Base-by-base conservation (phyloP, 1,140 invertebrate genomes). In the Bombus confusus region DNA sequence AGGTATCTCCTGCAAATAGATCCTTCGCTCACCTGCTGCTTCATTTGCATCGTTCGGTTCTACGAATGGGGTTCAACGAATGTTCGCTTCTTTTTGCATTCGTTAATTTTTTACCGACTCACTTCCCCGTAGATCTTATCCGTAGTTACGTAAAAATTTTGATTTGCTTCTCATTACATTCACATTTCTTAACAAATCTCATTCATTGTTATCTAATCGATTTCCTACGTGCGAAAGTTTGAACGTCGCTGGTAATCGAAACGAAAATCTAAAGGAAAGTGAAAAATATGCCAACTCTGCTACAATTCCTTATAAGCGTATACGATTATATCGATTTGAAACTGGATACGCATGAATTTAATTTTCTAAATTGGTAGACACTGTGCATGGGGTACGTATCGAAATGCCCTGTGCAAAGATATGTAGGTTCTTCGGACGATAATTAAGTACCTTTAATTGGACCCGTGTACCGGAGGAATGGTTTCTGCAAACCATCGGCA, bases 1-100 rank as follows among this genome's bases (percentile, higher is more conserved):
- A 90, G 71, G 80, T 76, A 43, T 52, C 81, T 87, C 18, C 86
- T 31, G 80, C 66, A 87, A 85, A 87, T 85, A 90, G 82, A 83
- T 87, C 68, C 77, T 76, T 75, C 77, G 75, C n/a, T 39, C 80
- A 69, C 62, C 72, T 86, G 84, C n/a, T 37, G 59, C 69, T 62
- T 82, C 39, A 39, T 76, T 71, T 68, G 5, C 43, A 57, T 41
- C 39, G 64, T 64, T 28, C 22, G 47, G 25, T 31, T 28, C 22
- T 52, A 52, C 71, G 25, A 59, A 59, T 9, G 22, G 8, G 25
- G 1, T 25, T 22, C n/a, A 12, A 73, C 31, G 52, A 34, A 43
- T 18, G 15, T 37, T 34, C 66, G 31, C 0, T 66, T 18, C n/a
- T 64, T 64, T n/a, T 64, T 15, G 47, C 47, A 6, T n/a, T 31